Evolutionary conservation across 2,888 invertebrate genomes (phyloP), one percentile per base, ranked within the genome.

Genomic region (Syrphus vitripennis): DNA sequence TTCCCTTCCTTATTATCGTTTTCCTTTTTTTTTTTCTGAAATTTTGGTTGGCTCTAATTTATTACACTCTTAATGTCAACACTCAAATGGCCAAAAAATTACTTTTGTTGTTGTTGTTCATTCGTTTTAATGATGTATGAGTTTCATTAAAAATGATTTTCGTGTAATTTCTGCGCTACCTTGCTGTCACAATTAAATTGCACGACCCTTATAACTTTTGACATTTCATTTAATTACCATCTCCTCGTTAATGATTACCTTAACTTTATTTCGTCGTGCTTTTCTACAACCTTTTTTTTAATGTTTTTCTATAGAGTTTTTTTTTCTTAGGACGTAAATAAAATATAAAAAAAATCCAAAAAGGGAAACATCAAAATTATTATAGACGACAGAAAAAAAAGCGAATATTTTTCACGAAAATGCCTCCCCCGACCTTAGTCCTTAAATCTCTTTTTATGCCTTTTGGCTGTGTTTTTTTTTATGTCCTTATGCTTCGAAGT

Each of bases 191-290:
- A 65, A 29, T 63, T 45, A 65, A 65, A 29, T 65, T 0, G 19
- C 19, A n/a, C n/a, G 3, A 65, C 65, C 63, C 65, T 65, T 45
- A 65, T 65, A 45, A 65, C 65, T 65, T 65, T 45, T 65, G 65
- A 45, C 65, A 65, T 65, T 65, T 45, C 29, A 31, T 45, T 29
- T 65, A 65, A 65, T 65, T 65, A 65, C 63, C 63, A 45, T 29
- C 19, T 14, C 29, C 29, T 12, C 19, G 16, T 45, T 65, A 19
- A 65, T 65, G 45, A 45, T 65, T 45, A 45, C 45, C 65, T 45
- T 37, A 37, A 24, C 21, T 21, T 12, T 34, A 3, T 6, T 21
- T 37, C 7, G 3, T 0, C 1, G 2, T 21, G 4, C 14, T 21
- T 2, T 19, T 21, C 7, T 37, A 37, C 0, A 12, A 26, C 24